Percentiles rank a stretch among this genome's conserved stretches.
These are phyloP conservation scores for Aleiodes leptofemur DNA, from an alignment of 2,888 invertebrate species.

Conservation along the genomic window DNA sequence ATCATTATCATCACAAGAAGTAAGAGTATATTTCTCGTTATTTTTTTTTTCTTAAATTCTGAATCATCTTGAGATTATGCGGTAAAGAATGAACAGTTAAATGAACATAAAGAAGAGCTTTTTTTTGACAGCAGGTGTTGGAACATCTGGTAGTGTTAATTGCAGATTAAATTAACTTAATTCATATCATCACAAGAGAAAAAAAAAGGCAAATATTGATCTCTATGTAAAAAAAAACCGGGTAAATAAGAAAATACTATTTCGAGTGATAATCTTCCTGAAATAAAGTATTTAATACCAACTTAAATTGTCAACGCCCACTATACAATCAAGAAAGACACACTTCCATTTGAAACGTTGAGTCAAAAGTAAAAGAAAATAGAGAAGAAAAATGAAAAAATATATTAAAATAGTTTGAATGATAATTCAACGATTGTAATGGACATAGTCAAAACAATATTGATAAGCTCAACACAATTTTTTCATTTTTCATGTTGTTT, in stretches of 20 bases:
- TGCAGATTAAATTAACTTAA: background rate
- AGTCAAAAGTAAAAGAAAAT: background rate
- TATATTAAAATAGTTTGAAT: background rate
- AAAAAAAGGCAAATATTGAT: slow-evolving; percentile 14
- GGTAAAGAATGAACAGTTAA: background rate
- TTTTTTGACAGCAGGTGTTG: background rate
- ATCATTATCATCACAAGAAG: background rate
- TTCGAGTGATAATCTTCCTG: background rate
- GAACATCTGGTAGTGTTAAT: slow-evolving; percentile 22
- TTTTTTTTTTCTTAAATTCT: no score
- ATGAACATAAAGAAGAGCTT: background rate
- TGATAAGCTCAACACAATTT: background rate
- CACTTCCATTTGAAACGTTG: background rate
- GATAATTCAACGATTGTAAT: background rate
- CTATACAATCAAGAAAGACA: slow-evolving; percentile 15
- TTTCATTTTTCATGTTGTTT: background rate
- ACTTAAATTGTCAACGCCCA: slow-evolving; percentile 24
- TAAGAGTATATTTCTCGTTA: background rate
- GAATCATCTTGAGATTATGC: no score
- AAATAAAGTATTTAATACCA: background rate
- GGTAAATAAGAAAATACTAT: background rate
- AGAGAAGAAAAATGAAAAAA: background rate
- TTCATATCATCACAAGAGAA: background rate
- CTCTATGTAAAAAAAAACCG: background rate
- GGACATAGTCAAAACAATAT: background rate